phyloP scores from a whole-genome alignment of 2,113 vertebrate genomes.

The Aplodontia rufa region DNA sequence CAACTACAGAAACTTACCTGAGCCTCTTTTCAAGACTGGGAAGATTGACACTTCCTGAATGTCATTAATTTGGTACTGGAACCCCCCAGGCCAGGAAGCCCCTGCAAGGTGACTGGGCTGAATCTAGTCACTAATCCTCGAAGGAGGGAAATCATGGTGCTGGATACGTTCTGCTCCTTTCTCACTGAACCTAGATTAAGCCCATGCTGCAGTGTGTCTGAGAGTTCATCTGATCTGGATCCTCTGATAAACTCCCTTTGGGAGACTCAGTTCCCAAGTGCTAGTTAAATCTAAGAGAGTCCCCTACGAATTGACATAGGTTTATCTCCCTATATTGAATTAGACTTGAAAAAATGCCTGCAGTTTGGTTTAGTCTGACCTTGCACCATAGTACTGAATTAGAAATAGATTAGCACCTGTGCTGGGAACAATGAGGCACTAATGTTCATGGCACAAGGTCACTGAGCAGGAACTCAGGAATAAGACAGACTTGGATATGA shows the following conservation, averaged over 20 bases:
- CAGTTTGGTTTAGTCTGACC: conserved; percentile 7
- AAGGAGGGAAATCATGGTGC: background rate
- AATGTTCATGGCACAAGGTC: background rate
- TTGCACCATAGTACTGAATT: background rate
- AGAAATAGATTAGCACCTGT: conserved; percentile 25
- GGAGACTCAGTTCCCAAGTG: background rate
- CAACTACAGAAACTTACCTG: background rate
- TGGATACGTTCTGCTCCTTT: background rate
- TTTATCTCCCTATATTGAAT: background rate
- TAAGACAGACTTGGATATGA: background rate
- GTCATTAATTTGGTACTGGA: background rate
- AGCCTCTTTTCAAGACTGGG: background rate
- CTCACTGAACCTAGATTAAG: background rate
- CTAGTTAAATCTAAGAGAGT: background rate
- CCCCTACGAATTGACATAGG: background rate
- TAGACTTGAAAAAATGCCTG: background rate
- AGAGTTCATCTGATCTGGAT: background rate
- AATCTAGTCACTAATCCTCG: background rate
- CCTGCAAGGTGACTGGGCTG: background rate
- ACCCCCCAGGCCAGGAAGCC: background rate
- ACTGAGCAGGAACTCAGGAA: background rate
- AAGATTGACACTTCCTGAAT: background rate
- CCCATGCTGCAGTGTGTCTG: background rate
- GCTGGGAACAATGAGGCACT: background rate
- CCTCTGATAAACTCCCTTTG: background rate